phyloP scores from a whole-genome alignment of 2,888 invertebrate species.

The Beris chalybata region DNA sequence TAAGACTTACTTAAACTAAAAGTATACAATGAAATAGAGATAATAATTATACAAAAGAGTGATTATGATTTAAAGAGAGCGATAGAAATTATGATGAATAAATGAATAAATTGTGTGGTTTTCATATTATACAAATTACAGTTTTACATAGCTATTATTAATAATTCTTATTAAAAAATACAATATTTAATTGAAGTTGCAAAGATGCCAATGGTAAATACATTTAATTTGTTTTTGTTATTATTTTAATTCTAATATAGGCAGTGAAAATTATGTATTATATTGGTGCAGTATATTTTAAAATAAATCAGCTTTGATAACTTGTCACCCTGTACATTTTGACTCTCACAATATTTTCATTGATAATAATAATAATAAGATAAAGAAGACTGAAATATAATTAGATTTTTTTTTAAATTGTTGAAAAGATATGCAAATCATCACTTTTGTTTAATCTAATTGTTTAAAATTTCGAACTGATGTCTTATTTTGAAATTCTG shows the following conservation, averaged over 20 bases:
- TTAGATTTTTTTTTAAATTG: background rate
- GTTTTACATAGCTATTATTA: no score
- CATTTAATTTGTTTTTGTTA: conserved; percentile 21
- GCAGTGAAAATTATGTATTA: conserved; percentile 20
- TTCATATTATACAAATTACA: no score
- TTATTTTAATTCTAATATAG: conserved; percentile 23
- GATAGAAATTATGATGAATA: no score
- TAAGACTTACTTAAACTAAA: no score
- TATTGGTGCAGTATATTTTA: background rate
- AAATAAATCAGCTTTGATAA: conserved; percentile 7
- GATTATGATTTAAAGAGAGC: no score
- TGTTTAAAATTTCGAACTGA: background rate
- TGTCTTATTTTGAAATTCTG: no score
- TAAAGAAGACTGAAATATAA: no score
- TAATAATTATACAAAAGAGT: no score
- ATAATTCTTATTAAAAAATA: no score
- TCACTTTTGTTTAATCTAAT: background rate
- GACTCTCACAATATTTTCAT: conserved; percentile 39
- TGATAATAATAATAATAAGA: background rate
- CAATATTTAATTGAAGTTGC: no score
- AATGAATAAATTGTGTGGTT: no score
- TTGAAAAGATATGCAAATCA: conserved; percentile 28
- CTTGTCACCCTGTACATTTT: conserved; percentile 41
- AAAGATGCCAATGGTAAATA: background rate
- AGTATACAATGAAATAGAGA: no score